Percentiles rank a stretch among this genome's conserved stretches.
phyloP scores from a whole-genome alignment of 2,888 invertebrate species.

The Sinopyrophorus schimmeli region DNA sequence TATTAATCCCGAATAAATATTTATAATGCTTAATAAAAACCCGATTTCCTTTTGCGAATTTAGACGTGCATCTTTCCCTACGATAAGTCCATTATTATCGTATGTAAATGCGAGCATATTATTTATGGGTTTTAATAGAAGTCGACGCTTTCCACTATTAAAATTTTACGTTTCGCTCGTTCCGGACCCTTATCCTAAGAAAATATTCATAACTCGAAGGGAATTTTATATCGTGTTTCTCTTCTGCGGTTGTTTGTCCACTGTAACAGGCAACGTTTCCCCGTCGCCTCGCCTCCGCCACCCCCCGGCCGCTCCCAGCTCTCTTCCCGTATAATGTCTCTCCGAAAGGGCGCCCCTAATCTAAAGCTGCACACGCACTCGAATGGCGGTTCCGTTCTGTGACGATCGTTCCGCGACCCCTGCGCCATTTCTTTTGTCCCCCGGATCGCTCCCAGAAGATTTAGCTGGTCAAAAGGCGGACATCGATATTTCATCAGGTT shows the following conservation, averaged over 20 bases:
- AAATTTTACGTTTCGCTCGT: conserved; percentile 12
- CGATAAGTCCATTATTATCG: background rate
- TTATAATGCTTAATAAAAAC: too few relatives aligned
- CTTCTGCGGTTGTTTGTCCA: conserved; percentile 11
- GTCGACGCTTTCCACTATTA: background rate
- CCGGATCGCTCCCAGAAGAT: conserved; percentile 22
- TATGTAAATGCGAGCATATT: background rate
- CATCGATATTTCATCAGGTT: too few relatives aligned
- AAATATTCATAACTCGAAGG: conserved; percentile 17
- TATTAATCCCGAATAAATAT: too few relatives aligned
- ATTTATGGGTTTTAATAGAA: background rate
- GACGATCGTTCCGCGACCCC: conserved; percentile 26
- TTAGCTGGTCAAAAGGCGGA: conserved; percentile 21
- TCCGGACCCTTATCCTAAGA: conserved; percentile 6
- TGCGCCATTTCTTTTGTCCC: conserved; percentile 23
- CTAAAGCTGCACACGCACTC: conserved; percentile 30
- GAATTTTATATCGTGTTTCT: conserved; percentile 14
- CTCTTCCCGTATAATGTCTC: conserved; percentile 25
- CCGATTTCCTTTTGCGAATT: background rate
- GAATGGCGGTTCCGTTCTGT: conserved; percentile 27
- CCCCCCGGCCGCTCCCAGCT: conserved; percentile 13
- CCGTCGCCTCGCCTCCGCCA: conserved; percentile 14
- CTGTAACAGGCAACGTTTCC: too few relatives aligned
- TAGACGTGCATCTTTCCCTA: background rate
- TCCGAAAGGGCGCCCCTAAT: conserved; percentile 30